Evolutionary conservation across 2,113 vertebrate species (phyloP).

Genomic region (Tragelaphus imberbis): DNA sequence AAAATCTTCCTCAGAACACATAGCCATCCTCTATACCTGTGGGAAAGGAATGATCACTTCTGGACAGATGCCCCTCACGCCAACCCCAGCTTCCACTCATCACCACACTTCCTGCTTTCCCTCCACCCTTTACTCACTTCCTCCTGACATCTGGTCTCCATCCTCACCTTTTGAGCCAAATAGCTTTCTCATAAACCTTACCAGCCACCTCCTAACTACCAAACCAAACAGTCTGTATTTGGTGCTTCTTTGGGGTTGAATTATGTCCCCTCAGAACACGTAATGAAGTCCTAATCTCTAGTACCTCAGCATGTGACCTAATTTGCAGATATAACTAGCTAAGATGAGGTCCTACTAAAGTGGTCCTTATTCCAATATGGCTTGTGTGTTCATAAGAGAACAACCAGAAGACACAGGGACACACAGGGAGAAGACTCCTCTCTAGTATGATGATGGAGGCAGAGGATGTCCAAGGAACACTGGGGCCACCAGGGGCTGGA

Average conservation of each 20-base stretch:
- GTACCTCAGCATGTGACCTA: neutral
- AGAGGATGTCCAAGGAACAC: neutral
- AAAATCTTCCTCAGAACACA: neutral
- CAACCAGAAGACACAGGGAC: neutral
- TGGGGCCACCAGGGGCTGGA: neutral
- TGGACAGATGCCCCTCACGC: neutral
- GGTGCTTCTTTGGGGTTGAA: neutral
- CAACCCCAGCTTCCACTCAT: neutral
- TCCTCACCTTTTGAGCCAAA: neutral
- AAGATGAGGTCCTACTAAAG: neutral
- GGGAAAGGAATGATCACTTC: neutral
- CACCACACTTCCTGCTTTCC: neutral
- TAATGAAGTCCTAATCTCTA: neutral
- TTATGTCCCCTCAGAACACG: neutral
- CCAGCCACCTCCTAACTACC: neutral
- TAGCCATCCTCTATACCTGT: neutral
- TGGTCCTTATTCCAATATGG: neutral
- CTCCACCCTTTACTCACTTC: neutral
- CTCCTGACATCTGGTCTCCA: neutral
- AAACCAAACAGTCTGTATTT: neutral
- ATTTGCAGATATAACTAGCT: neutral
- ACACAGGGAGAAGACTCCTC: neutral
- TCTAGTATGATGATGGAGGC: neutral
- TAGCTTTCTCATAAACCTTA: neutral
- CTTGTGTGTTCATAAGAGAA: neutral